Percentiles rank a stretch among this genome's conserved stretches.
phyloP scores from a whole-genome alignment of 2,113 vertebrate genomes.

The Hyla sarda region DNA sequence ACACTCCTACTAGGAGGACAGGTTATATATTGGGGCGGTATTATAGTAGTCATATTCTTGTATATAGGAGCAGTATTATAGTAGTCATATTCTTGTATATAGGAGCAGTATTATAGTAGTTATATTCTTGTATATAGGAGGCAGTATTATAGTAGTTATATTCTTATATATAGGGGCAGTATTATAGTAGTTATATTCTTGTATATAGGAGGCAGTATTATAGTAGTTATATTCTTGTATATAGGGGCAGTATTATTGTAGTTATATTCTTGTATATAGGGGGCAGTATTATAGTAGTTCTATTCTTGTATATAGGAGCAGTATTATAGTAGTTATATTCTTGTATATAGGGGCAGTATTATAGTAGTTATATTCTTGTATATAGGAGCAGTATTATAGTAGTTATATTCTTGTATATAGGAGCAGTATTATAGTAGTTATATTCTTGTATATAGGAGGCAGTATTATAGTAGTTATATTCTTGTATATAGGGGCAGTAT shows the following conservation, averaged over 20 bases:
- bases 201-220: not conserved
- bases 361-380: not conserved
- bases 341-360: not conserved
- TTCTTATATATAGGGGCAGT: too few species aligned
- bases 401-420: not conserved
- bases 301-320: too few species aligned
- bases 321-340: not conserved
- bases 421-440: not conserved
- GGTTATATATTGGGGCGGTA: not conserved
- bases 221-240: not conserved
- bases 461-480: constrained; percentile 2
- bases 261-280: constrained; percentile 1
- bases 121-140: not conserved
- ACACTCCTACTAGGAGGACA: not conserved
- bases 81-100: not conserved
- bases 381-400: not conserved
- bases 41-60: too few species aligned
- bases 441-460: not conserved
- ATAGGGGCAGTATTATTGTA: not conserved
- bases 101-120: not conserved
- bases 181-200: constrained; percentile 2
- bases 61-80: not conserved
- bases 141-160: too few species aligned
- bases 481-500: not conserved
- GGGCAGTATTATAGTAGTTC: not conserved